Evolutionary conservation across 2,797 vertebrate species (phyloP).

Genomic region (Cuniculus paca): DNA sequence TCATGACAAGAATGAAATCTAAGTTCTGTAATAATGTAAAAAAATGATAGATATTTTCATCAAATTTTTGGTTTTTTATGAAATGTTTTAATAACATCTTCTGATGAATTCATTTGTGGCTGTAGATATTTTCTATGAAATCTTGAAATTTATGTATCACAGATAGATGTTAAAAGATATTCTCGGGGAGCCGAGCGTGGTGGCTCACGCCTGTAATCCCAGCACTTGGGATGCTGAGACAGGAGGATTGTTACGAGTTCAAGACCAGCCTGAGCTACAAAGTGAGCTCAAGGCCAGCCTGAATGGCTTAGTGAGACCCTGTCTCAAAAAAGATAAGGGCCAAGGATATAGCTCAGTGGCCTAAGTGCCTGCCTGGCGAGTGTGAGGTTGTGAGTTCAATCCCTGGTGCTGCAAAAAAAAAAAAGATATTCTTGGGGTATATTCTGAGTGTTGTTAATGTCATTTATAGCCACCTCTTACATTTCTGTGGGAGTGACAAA

Average conservation of each 20-base stretch:
- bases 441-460: background rate
- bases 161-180: background rate
- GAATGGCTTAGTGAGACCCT: too few relatives aligned
- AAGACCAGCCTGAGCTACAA: too few relatives aligned
- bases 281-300: too few relatives aligned
- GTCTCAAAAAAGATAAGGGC: too few relatives aligned
- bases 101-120: background rate
- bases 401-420: too few relatives aligned
- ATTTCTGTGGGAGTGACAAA: background rate
- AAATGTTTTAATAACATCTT: slow-evolving; percentile 29
- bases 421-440: background rate
- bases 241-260: too few relatives aligned
- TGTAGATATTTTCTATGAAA: background rate
- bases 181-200: too few relatives aligned
- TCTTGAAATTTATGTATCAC: background rate
- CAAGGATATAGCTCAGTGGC: too few relatives aligned
- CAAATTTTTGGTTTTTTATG: slow-evolving; percentile 12
- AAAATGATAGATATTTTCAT: background rate
- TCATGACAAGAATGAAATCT: slow-evolving; percentile 4
- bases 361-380: too few relatives aligned
- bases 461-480: background rate
- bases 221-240: too few relatives aligned
- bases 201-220: too few relatives aligned
- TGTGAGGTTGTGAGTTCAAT: too few relatives aligned
- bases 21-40: background rate